These are phyloP conservation scores for Trichechus manatus DNA, from an alignment of 2,113 vertebrate species.

Conservation along the genomic window DNA sequence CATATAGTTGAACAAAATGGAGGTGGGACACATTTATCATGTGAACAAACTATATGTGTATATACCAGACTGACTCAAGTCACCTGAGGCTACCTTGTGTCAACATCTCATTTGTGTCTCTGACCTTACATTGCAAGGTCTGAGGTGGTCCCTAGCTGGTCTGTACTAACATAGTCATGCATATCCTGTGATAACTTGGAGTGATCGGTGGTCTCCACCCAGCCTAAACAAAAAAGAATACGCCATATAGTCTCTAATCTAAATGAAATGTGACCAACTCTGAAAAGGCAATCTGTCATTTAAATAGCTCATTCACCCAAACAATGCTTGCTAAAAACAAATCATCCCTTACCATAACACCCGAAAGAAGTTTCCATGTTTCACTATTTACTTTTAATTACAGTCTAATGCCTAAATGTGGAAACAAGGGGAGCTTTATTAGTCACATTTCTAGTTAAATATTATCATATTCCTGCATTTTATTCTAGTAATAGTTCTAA, in stretches of 20 bases:
- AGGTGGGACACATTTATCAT: not conserved
- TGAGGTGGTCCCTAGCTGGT: not conserved
- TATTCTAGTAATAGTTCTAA: slow-evolving; percentile 83
- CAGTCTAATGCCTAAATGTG: slow-evolving; percentile 67
- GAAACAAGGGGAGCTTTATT: slow-evolving; percentile 78
- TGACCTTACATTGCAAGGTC: not conserved
- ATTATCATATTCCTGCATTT: slow-evolving; percentile 78
- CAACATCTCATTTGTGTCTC: not conserved
- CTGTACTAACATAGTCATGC: not conserved
- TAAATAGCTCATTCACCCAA: slow-evolving; percentile 2
- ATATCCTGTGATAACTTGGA: not conserved
- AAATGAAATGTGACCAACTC: slow-evolving; percentile 44
- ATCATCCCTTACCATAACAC: not conserved
- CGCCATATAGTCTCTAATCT: not conserved
- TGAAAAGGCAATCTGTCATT: slow-evolving; percentile 20
- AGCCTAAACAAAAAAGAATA: slow-evolving; percentile 28
- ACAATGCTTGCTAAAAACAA: slow-evolving; percentile 33
- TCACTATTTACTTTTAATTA: slow-evolving; percentile 69
- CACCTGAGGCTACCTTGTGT: not conserved
- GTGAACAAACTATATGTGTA: not conserved
- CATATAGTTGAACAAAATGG: not conserved
- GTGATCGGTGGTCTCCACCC: not conserved
- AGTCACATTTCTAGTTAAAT: slow-evolving; percentile 85
- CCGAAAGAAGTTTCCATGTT: slow-evolving; percentile 48
- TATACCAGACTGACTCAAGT: too few species aligned